Base-by-base conservation (phyloP, 2,113 vertebrate genomes). In the Thymallus thymallus region DNA sequence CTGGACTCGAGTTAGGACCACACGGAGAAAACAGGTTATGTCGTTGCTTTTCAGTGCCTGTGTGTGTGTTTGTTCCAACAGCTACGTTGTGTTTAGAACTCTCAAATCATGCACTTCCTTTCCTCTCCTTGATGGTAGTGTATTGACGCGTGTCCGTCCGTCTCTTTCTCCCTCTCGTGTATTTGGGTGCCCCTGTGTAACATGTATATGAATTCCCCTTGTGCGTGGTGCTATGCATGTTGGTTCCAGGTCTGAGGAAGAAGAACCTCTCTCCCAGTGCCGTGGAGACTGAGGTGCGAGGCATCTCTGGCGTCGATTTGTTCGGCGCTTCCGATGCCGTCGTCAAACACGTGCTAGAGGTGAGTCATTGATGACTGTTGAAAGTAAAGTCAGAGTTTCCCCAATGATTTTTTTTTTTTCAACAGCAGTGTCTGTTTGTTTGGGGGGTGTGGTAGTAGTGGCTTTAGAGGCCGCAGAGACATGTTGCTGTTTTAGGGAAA, bases 331-430 rank as follows among this genome's bases (percentile, higher is more conserved):
- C 97, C 0, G 97, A 99, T 30, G 97, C 97, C 0, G 96, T 99
- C 13, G 97, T 99, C 74, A 99, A 98, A 80, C 97, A 99, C 0
- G 97, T 99, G 0, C 94, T 99, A 0, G 97, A 99, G 97, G 97
- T 98, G 90, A 86, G 85, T 51, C 24, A 14, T 24, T 14, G 3
- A 64, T 4, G 24, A 30, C 0, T 61, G 2, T 13, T 61, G n/a
- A 9, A 61, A 22, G 16, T 51, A 5, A 48, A 48, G 51, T 20
- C 51, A 5, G 51, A 20, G 18, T 6, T 55, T 55, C 4, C 51
- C 35, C 35, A 3, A 41, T 16, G 51, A 20, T 55, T 2, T 10
- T 41, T 41, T 55, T 2, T 10, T 41, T 41, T 41, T 12, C 35
- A 41, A 41, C 35, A 41, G 35, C 9, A 9, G 35, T 41, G 0